phyloP scores from a whole-genome alignment of 30 jellyfish, hydroid and myxozoan species.

The Aurelia coerulea region DNA sequence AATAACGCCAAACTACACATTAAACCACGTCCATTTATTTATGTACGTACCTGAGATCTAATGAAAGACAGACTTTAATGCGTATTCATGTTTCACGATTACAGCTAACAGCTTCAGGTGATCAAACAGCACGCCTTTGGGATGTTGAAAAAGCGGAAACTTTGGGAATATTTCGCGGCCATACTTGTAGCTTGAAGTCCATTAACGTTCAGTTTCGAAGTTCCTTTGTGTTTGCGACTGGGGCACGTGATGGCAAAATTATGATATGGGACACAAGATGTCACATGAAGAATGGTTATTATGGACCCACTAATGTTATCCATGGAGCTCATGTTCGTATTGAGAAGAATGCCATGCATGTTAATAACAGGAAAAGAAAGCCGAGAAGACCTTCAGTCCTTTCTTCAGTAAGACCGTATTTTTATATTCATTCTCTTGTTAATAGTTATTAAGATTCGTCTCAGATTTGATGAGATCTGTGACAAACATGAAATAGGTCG shows the following conservation, averaged over 20 bases:
- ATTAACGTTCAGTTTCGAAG: constrained; percentile 77
- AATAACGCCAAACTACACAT: too few relatives aligned
- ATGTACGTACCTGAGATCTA: too few relatives aligned
- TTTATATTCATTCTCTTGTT: neutral
- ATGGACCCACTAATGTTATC: constrained; percentile 81
- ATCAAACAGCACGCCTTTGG: constrained; percentile 98
- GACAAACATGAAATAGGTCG: too few relatives aligned
- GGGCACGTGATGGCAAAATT: constrained; percentile 98
- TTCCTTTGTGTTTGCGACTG: constrained; percentile 90
- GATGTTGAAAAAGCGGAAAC: constrained; percentile 94
- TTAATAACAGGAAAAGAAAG: constrained; percentile 53
- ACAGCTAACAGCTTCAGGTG: constrained; percentile 97
- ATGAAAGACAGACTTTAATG: too few relatives aligned
- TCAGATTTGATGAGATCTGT: too few relatives aligned
- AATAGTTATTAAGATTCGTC: too few relatives aligned
- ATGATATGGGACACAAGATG: constrained; percentile 99
- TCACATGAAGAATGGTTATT: constrained; percentile 90
- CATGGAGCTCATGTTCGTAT: constrained; percentile 79
- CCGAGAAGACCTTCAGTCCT: constrained; percentile 71
- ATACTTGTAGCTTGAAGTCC: constrained; percentile 93
- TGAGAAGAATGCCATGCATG: constrained; percentile 60
- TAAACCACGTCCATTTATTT: too few relatives aligned
- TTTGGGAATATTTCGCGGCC: constrained; percentile 94
- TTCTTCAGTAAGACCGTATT: constrained; percentile 36
- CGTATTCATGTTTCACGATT: neutral